Base-by-base conservation (phyloP, 2,113 vertebrate species). In the Lophochroa leadbeateri region DNA sequence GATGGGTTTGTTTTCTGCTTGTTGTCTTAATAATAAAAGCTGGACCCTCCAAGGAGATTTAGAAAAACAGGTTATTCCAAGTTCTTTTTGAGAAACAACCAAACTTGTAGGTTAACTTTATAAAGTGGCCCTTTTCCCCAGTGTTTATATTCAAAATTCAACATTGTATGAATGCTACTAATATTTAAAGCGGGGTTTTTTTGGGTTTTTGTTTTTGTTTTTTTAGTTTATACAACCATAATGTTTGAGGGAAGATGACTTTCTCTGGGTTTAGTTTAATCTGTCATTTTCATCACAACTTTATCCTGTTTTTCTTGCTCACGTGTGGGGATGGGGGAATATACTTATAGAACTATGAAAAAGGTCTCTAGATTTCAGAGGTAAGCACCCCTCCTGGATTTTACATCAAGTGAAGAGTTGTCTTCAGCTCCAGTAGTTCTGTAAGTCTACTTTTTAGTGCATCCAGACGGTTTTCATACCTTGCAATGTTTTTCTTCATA, bases 1-100 rank as follows among this genome's bases (percentile, higher is more conserved):
- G 90, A 96, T 92, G 78, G 81, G 75, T 82, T 95, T 94, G 86
- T 84, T 92, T 94, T 96, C 86, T 94, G 33, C 69, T 92, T 87
- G 61, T 87, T 94, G 61, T 86, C 92, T 83, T 93, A 88, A 74
- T 86, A 93, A 81, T 81, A 86, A 89, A 85, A 93, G 55, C 75
- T 95, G 75, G 91, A 93, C 75, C 81, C 90, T 94, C 70, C 87
- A 90, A 50, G 81, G 87, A 70, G 58, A 61, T 87, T 55, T 69
- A 67, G 86, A 69, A 84, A 79, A 91, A 44, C 6, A 12, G 65
- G 3, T 7, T 57, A 47, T 89, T 83, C 33, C 31, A 28, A 75
- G n/a, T 33, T 69, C 47, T 57, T 67, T 86, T 58, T 86, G 25
- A 74, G 76, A 83, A n/a, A 27, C 50, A 55, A n/a, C 35, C 47